Evolutionary conservation across 2,888 invertebrate species (phyloP).

Genomic region (Cartodere bifasciata): DNA sequence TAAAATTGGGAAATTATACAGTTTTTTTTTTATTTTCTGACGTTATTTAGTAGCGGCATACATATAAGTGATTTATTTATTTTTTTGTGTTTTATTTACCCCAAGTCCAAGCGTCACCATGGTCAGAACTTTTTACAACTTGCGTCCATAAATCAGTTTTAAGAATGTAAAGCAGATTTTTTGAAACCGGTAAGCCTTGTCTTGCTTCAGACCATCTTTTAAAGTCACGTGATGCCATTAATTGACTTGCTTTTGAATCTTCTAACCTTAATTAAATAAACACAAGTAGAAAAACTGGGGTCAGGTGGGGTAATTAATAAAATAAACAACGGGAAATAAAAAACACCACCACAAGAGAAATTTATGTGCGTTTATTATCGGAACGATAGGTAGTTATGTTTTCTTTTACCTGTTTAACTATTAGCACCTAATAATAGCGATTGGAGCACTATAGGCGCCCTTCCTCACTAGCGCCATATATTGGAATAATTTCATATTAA

Average conservation of each 20-base stretch:
- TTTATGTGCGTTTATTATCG: too few relatives aligned
- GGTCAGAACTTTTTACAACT: conserved; percentile 73
- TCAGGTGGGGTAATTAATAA: too few relatives aligned
- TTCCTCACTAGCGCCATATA: too few relatives aligned
- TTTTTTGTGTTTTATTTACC: conserved; percentile 36
- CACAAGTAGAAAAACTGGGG: too few relatives aligned
- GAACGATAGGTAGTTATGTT: too few relatives aligned
- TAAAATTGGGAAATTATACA: neutral
- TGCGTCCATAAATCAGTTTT: conserved; percentile 78
- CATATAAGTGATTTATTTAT: neutral
- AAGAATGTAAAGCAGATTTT: conserved; percentile 61
- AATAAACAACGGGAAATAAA: too few relatives aligned
- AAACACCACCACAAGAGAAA: too few relatives aligned
- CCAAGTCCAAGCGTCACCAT: conserved; percentile 85
- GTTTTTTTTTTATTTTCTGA: neutral
- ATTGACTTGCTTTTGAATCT: conserved; percentile 63
- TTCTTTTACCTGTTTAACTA: too few relatives aligned
- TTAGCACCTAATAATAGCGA: too few relatives aligned
- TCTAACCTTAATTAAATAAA: conserved; percentile 39
- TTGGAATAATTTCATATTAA: too few relatives aligned
- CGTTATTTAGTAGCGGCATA: too few relatives aligned
- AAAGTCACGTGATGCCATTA: conserved; percentile 58
- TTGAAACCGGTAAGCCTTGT: conserved; percentile 70
- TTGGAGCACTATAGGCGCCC: too few relatives aligned
- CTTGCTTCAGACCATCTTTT: conserved; percentile 67